Evolutionary conservation across 2,797 vertebrate genomes (phyloP), one percentile per base, ranked within the genome.

Genomic region (Hozukius guyotensis): DNA sequence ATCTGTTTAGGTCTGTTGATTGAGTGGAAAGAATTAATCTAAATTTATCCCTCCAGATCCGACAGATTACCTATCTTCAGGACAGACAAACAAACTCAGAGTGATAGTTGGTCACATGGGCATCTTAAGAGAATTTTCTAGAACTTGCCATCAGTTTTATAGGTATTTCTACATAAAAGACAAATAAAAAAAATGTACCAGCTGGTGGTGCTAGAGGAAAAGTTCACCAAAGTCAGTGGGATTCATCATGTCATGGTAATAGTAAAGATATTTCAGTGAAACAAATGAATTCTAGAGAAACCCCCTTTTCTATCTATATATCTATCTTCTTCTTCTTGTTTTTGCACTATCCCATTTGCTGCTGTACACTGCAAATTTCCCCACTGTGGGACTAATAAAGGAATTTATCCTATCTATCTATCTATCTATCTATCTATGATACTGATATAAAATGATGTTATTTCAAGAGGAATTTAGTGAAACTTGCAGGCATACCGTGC

Each of bases 1-100:
- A 92, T 88, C 90, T 92, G 90, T 77, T 92, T 20, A 77, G 52
- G 57, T 81, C 78, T 80, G 87, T 64, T 91, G 79, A 92, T 89
- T 91, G 73, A 73, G 62, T 77, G 55, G 63, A 81, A 78, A 69
- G 69, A 85, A 80, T 87, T 90, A 92, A 90, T 88, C 84, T 72
- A 72, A 84, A 83, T 86, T 2, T 8, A 87, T 84, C 85, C 82
- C 55, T 69, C 55, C 69, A 80, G 76, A 77, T 78, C 60, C 68
- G 14, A 36, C 76, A 84, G 89, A 92, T 90, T 85, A 82, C 55
- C 67, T 72, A 71, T 60, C 57, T 84, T 80, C 57, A 68, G 77
- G 32, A 81, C 71, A 77, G 73, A 86, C 75, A 89, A 82, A 80
- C 82, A 88, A 75, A 72, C 68, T 29, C 31, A 70, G 49, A 61